A percentile compares a stretch with the other conserved stretches of the same genome.
phyloP scores from a whole-genome alignment of 2,888 invertebrate genomes.

The Nemapogon koenigi region DNA sequence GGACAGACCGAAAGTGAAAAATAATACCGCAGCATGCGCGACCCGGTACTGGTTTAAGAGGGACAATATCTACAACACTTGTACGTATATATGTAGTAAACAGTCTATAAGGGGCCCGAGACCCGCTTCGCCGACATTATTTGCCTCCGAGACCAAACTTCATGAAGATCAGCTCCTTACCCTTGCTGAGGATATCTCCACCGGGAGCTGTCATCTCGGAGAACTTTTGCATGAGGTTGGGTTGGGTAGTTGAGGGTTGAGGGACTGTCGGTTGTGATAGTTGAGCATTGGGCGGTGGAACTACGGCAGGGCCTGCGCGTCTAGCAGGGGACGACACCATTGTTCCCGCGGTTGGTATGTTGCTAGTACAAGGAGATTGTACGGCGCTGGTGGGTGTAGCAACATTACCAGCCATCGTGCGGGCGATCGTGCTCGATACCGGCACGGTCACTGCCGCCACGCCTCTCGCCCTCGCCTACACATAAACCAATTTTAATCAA shows the following conservation, averaged over 20 bases:
- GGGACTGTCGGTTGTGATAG: conserved; percentile 27
- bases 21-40: too few relatives aligned
- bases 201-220: conserved; percentile 89
- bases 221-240: conserved; percentile 89
- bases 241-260: conserved; percentile 53
- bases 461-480: conserved; percentile 62
- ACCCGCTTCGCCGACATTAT: conserved; percentile 58
- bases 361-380: conserved; percentile 44
- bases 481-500: too few relatives aligned
- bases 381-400: conserved; percentile 34
- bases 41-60: too few relatives aligned
- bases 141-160: conserved; percentile 88
- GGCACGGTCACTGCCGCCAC: conserved; percentile 36
- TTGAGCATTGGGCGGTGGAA: conserved; percentile 54
- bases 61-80: too few relatives aligned
- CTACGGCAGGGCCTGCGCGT: conserved; percentile 48
- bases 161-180: conserved; percentile 94
- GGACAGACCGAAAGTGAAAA: too few relatives aligned
- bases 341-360: conserved; percentile 24
- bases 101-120: conserved; percentile 21
- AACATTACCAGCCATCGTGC: conserved; percentile 69
- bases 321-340: conserved; percentile 37
- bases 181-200: conserved; percentile 89
- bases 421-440: conserved; percentile 60
- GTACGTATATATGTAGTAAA: too few relatives aligned